Evolutionary conservation across 2,797 vertebrate species (phyloP), one percentile per base, ranked within the genome.

Genomic region (Halcyon chelicuti): DNA sequence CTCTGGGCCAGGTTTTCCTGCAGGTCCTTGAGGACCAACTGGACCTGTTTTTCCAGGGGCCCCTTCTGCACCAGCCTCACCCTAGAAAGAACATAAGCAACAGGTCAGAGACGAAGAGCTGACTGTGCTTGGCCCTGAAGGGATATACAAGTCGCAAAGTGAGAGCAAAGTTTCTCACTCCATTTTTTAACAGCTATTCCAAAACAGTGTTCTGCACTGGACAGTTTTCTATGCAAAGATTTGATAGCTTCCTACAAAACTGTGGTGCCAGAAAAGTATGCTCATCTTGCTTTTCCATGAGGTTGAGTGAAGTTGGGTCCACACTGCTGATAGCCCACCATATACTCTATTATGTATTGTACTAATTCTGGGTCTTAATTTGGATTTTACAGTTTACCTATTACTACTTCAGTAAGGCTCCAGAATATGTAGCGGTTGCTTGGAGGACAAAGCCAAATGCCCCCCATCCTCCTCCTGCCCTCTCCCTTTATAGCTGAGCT

Each of bases 11-110:
- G 99, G 98, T 92, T 99, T 99, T 92, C 99, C 99, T n/a, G 99
- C 42, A 73, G 99, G 99, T 62, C 99, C 99, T 88, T 99, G 99
- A 33, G 99, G 99, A 67, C 99, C 99, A n/a, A 99, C 99, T 1
- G 99, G 99, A 44, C 99, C 99, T 7, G 99, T 99, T 98, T 99
- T 99, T 60, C 99, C 99, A 52, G 99, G 96, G 58, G 99, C 99
- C 47, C 99, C 99, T 97, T 99, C 99, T 2, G 98, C 71, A 60
- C 99, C 99, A 79, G 99, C 96, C 95, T 99, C 99, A 85, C 99
- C 99, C 99, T 99, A 95, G 28, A 74, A 94, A 84, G 68, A 77
- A 90, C 12, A 93, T 8, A 76, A 67, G 4, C 31, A 89, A 28
- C 19, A 63, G 5, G 17, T 95, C 37, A 80, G 68, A 86, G 31